These are phyloP conservation scores for Calameuta pallipes DNA, from an alignment of 2,888 invertebrate genomes.

Conservation along the genomic window DNA sequence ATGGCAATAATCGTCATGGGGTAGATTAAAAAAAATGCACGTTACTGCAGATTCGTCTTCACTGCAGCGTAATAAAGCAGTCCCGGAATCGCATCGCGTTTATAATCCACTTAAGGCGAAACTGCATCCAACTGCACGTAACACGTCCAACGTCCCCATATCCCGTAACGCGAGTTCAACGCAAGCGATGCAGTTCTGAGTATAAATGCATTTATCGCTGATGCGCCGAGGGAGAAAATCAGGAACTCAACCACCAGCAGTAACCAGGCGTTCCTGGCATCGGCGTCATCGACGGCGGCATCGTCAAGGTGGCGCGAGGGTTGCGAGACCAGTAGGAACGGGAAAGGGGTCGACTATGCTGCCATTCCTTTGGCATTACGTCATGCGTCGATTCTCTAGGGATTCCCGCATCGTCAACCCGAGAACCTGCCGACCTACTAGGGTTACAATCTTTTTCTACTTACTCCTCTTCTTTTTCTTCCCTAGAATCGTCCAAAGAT, in stretches of 20 bases:
- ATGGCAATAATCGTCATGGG: background rate
- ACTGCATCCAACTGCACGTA: slow-evolving; percentile 51
- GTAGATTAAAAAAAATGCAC: slow-evolving; percentile 37
- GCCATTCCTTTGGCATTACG: slow-evolving; percentile 51
- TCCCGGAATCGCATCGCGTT: slow-evolving; percentile 52
- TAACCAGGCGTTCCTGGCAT: slow-evolving; percentile 15
- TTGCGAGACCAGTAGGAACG: slow-evolving; percentile 25
- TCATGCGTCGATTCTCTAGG: slow-evolving; percentile 51
- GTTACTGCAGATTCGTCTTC: slow-evolving; percentile 53
- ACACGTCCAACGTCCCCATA: slow-evolving; percentile 20
- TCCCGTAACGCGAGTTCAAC: slow-evolving; percentile 22
- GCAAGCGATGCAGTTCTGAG: slow-evolving; percentile 39
- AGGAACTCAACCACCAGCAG: slow-evolving; percentile 10
- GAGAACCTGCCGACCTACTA: background rate
- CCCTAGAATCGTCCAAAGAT: background rate
- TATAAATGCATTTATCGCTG: slow-evolving; percentile 50
- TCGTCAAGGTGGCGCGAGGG: slow-evolving; percentile 28
- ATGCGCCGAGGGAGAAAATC: slow-evolving; percentile 43
- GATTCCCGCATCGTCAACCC: slow-evolving; percentile 47
- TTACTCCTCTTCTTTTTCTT: background rate
- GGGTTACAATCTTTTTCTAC: background rate
- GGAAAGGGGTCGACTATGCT: slow-evolving; percentile 18
- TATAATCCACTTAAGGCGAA: slow-evolving; percentile 58
- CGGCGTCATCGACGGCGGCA: slow-evolving; percentile 26
- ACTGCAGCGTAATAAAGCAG: slow-evolving; percentile 61